These are phyloP conservation scores for Lathronympha strigana DNA, from an alignment of 2,888 invertebrate species.

Conservation along the genomic window DNA sequence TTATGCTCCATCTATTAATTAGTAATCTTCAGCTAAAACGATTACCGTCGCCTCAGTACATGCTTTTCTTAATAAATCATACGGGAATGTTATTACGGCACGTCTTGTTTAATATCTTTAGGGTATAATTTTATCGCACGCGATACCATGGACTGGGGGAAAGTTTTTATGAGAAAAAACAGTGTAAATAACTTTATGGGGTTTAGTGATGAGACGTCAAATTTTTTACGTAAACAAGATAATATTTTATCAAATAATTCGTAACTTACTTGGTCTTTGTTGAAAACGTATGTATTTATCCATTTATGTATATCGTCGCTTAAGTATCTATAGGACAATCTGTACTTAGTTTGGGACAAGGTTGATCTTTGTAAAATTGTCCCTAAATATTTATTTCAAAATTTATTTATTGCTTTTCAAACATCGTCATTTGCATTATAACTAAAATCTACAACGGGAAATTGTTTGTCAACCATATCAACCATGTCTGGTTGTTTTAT, in stretches of 20 bases:
- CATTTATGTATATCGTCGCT: no score
- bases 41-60: constrained; percentile 34
- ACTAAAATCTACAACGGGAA: no score
- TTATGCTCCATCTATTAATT: background rate
- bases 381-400: no score
- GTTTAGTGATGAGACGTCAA: constrained; percentile 1
- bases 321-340: no score
- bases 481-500: no score
- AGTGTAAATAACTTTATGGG: constrained; percentile 30
- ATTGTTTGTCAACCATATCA: no score
- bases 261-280: background rate
- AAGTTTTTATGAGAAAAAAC: constrained; percentile 26
- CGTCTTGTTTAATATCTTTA: constrained; percentile 40
- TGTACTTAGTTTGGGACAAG: no score
- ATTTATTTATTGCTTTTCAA: no score
- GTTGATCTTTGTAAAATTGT: no score
- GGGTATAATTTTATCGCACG: constrained; percentile 40
- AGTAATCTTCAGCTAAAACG: constrained; percentile 16
- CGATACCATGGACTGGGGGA: constrained; percentile 15
- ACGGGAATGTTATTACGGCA: constrained; percentile 38
- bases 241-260: background rate
- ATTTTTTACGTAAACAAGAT: background rate
- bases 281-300: background rate
- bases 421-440: no score
- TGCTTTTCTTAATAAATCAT: constrained; percentile 42